A percentile compares a stretch with the other conserved stretches of the same genome.
phyloP scores from a whole-genome alignment of 2,797 vertebrate genomes.

The Coendou prehensilis region DNA sequence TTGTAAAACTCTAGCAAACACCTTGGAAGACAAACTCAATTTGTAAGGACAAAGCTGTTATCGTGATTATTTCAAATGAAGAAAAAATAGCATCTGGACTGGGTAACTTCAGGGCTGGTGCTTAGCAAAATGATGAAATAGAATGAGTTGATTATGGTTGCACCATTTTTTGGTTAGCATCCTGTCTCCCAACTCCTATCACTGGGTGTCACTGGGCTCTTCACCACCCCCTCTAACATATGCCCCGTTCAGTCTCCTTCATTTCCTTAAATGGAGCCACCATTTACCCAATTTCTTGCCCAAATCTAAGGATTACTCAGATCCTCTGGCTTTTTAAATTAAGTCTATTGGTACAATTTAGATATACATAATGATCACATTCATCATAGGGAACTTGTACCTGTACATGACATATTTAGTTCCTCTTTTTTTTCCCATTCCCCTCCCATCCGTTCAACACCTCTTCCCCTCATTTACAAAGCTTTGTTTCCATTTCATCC shows the following conservation, averaged over 20 bases:
- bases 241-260: neutral
- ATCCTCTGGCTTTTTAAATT: neutral
- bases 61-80: slow-evolving; percentile 76
- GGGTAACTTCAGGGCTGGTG: slow-evolving; percentile 18
- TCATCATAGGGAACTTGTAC: neutral
- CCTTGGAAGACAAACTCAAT: slow-evolving; percentile 87
- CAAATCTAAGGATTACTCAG: neutral
- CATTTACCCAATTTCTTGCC: neutral
- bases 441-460: too few relatives aligned
- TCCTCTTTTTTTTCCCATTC: neutral
- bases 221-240: neutral
- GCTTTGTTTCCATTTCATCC: neutral
- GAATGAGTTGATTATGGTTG: neutral
- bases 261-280: neutral
- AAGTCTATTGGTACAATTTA: neutral
- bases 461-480: neutral
- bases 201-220: neutral
- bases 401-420: neutral
- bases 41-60: slow-evolving; percentile 80
- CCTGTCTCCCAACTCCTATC: neutral
- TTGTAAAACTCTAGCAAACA: slow-evolving; percentile 87
- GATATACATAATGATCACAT: neutral
- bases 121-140: neutral
- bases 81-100: slow-evolving; percentile 22
- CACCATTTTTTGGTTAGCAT: neutral